These are phyloP conservation scores for Phrynosoma blainvillii DNA, from an alignment of 2,113 vertebrate genomes.

Conservation along the genomic window DNA sequence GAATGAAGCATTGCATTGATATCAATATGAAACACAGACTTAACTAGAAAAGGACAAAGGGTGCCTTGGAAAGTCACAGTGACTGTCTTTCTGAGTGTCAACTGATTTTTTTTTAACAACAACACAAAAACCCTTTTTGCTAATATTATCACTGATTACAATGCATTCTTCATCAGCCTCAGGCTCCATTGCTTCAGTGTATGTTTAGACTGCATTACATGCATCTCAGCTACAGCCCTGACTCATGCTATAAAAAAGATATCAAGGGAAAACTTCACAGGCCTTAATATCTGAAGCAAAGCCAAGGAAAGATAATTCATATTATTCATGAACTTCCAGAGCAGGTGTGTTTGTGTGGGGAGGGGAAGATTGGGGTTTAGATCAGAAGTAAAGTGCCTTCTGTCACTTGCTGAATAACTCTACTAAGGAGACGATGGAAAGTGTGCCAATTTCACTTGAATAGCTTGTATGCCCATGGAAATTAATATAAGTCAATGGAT, in stretches of 20 bases:
- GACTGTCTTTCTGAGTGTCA: not conserved
- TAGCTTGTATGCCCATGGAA: not conserved
- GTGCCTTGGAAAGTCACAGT: not conserved
- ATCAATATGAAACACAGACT: not conserved
- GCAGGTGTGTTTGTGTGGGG: not conserved
- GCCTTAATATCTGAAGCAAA: slow-evolving; percentile 18
- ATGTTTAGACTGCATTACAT: not conserved
- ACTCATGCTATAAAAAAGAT: slow-evolving; percentile 1
- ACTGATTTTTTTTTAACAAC: not conserved
- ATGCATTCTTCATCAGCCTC: slow-evolving; percentile 6
- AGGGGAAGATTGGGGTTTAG: slow-evolving; percentile 13
- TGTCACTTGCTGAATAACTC: slow-evolving; percentile 33
- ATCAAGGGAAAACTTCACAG: slow-evolving; percentile 14
- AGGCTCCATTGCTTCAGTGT: not conserved
- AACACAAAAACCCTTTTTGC: not conserved
- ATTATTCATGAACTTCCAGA: slow-evolving; percentile 27
- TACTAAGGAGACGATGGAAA: slow-evolving; percentile 12
- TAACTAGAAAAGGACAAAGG: not conserved
- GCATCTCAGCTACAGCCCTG: slow-evolving; percentile 1
- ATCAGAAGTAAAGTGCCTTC: slow-evolving; percentile 24
- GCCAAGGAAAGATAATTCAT: slow-evolving; percentile 21
- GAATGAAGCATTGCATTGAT: not conserved
- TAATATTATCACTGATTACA: not conserved
- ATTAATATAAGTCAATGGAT: not conserved
- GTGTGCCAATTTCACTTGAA: not conserved